Conservation (phyloP, 1,140 invertebrate species). For the Leptopilina clavipes region DNA sequence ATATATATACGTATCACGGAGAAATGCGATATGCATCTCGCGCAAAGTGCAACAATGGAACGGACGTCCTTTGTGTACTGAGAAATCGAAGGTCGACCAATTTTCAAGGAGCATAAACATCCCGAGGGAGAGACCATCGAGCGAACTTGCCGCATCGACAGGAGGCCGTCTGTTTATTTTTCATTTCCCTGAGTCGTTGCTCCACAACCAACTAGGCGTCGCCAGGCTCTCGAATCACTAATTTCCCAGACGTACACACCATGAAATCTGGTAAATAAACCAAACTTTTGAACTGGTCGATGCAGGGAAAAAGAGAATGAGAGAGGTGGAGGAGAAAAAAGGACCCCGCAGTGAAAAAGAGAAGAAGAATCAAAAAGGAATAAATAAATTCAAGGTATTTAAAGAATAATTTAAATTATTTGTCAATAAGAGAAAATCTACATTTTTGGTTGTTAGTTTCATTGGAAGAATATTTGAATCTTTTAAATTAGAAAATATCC, state of each 20-base stretch:
- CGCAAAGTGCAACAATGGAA: constrained; percentile 26
- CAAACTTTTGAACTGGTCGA: neutral
- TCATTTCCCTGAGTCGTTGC: constrained; percentile 49
- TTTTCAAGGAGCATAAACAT: constrained; percentile 57
- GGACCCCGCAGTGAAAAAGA: neutral
- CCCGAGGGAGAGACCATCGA: constrained; percentile 40
- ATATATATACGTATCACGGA: neutral
- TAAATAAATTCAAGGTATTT: no score
- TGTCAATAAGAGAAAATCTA: no score
- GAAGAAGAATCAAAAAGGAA: neutral
- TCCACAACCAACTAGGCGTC: constrained; percentile 39
- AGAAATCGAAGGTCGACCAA: constrained; percentile 53
- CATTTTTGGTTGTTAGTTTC: no score
- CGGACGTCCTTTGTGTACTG: constrained; percentile 24
- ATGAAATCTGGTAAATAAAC: constrained; percentile 43
- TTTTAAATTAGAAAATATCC: no score
- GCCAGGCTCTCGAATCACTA: constrained; percentile 46
- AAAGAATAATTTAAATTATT: no score
- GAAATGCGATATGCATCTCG: constrained; percentile 29
- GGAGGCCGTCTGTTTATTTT: constrained; percentile 55
- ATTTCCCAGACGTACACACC: constrained; percentile 48
- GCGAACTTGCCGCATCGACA: constrained; percentile 32
- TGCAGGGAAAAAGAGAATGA: neutral
- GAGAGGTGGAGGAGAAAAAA: neutral
- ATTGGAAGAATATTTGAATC: no score